phyloP scores from a whole-genome alignment of 2,888 invertebrate genomes.

The Zygaena filipendulae region DNA sequence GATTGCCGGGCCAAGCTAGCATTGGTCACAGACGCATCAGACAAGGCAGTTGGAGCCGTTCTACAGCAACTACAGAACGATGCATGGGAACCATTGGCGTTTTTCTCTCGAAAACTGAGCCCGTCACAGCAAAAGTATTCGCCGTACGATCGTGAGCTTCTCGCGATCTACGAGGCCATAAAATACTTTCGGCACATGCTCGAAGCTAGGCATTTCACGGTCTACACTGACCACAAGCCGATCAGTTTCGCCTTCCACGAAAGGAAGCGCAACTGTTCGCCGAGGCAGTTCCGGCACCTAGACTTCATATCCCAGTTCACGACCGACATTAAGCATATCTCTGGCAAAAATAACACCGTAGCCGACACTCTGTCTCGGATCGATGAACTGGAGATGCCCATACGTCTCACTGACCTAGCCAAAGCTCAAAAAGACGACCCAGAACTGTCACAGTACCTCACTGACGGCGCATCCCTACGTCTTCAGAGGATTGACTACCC shows the following conservation, averaged over 20 bases:
- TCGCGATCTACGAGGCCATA: too few species aligned
- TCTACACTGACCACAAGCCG: conserved; percentile 15
- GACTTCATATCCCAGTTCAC: conserved; percentile 18
- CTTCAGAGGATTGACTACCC: too few species aligned
- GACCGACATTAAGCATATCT: conserved; percentile 9
- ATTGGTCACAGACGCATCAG: too few species aligned
- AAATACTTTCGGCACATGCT: conserved; percentile 29
- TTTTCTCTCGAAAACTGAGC: conserved; percentile 27
- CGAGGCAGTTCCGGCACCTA: conserved; percentile 10
- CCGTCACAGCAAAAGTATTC: conserved; percentile 24
- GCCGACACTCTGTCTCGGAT: conserved; percentile 20
- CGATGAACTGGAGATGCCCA: conserved; percentile 10
- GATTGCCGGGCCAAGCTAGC: conserved; percentile 19
- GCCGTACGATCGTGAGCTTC: conserved; percentile 32
- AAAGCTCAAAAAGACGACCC: conserved; percentile 12
- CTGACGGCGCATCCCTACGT: neutral
- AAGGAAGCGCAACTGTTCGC: conserved; percentile 12
- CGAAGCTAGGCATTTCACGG: conserved; percentile 26
- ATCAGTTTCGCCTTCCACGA: conserved; percentile 25
- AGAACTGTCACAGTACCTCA: too few species aligned
- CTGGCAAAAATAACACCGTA: conserved; percentile 10
- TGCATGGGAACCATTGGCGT: conserved; percentile 26
- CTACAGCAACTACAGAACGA: conserved; percentile 22
- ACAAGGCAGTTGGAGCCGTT: conserved; percentile 18
- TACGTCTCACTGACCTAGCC: conserved; percentile 11